A percentile compares a stretch with the other conserved stretches of the same genome.
These are phyloP conservation scores for Amphipyra tragopoginis DNA, from an alignment of 2,888 invertebrate species.

Conservation along the genomic window DNA sequence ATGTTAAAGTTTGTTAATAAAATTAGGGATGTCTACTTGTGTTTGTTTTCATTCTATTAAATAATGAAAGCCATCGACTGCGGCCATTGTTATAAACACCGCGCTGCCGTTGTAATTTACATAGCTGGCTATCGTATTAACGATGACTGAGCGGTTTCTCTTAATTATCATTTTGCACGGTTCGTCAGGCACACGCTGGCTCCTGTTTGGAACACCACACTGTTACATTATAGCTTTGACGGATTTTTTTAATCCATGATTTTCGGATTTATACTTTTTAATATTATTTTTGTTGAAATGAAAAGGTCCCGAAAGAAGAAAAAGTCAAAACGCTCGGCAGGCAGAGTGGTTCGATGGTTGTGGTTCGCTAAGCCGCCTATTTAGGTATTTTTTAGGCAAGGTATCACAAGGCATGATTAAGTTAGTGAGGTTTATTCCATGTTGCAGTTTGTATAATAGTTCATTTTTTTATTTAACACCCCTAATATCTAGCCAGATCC, in stretches of 20 bases:
- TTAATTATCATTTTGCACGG: constrained; percentile 90
- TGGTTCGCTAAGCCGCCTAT: no score
- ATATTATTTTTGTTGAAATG: background rate
- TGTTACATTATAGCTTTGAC: constrained; percentile 33
- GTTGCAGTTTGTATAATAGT: no score
- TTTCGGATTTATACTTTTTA: background rate
- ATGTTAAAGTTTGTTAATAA: constrained; percentile 57
- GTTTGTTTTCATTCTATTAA: constrained; percentile 76
- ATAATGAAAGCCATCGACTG: constrained; percentile 82
- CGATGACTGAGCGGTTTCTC: constrained; percentile 89
- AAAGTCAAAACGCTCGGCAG: background rate
- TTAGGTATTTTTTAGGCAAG: no score
- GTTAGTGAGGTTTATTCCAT: no score
- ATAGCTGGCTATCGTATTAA: constrained; percentile 86
- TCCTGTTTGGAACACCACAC: constrained; percentile 65
- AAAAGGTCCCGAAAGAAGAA: background rate
- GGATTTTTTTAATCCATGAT: constrained; percentile 29
- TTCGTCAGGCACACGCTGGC: constrained; percentile 84
- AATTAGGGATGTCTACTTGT: constrained; percentile 24
- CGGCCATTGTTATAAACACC: constrained; percentile 82
- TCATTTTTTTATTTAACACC: no score
- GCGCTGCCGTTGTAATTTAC: constrained; percentile 79
- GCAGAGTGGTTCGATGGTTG: no score
- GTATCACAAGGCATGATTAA: no score
- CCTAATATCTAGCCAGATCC: no score